Conservation (phyloP, 2,113 vertebrate genomes). For the Empidonax traillii region DNA sequence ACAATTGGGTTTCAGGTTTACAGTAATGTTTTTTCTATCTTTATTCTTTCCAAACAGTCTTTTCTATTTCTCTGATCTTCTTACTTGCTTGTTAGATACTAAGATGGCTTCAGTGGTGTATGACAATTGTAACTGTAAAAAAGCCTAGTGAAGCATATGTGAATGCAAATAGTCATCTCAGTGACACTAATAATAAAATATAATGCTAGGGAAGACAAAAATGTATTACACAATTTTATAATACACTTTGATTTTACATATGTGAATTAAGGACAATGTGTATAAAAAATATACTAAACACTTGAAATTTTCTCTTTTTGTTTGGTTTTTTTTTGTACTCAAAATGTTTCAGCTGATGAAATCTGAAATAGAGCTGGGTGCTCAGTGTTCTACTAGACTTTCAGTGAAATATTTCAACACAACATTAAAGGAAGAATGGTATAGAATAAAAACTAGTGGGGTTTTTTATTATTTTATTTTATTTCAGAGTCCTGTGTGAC, state of each 20-base stretch:
- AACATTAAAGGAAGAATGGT: not conserved
- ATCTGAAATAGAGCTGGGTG: not conserved
- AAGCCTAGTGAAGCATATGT: not conserved
- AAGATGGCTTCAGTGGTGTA: not conserved
- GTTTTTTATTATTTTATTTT: not conserved
- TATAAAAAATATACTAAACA: not conserved
- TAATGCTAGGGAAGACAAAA: not conserved
- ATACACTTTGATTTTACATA: conserved; percentile 35
- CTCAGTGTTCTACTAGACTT: not conserved
- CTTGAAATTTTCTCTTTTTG: not conserved
- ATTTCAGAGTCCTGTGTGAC: not conserved
- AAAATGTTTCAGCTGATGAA: not conserved
- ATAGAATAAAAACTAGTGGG: not conserved
- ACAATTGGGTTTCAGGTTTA: not conserved
- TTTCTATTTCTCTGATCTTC: conserved; percentile 14
- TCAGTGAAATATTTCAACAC: not conserved
- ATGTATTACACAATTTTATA: not conserved
- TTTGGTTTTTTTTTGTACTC: not conserved
- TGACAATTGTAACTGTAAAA: conserved; percentile 35
- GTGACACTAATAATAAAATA: conserved; percentile 37
- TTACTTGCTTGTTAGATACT: not conserved
- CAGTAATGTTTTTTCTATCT: not conserved
- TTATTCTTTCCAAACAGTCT: not conserved
- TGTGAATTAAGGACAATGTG: not conserved
- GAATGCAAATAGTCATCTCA: conserved; percentile 10